Evolutionary conservation across 2,113 vertebrate species (phyloP), one percentile per base, ranked within the genome.

Genomic region (Coregonus clupeaformis): DNA sequence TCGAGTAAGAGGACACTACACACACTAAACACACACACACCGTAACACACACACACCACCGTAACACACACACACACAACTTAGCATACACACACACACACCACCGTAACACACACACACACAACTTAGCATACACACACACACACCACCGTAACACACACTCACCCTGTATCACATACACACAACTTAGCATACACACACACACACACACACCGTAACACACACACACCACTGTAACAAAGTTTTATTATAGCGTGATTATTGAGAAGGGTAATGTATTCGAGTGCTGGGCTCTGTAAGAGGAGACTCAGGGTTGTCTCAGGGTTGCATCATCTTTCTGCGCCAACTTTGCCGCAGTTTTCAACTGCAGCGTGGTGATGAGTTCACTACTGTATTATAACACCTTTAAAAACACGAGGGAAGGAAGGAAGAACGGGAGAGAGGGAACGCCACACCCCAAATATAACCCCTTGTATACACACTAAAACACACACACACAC

Each of bases 301-400:
- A 77, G 70, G 76, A 82, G 68, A 60, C 87, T 87, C 86, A 82
- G 2, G 80, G 89, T 89, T 93, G 88, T 91, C 91, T 87, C 83
- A 88, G 69, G 76, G 87, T 93, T 93, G 91, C 92, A 93, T 93
- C 92, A 93, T 92, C 91, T 89, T 72, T 75, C 80, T 89, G 89
- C 85, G 84, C 85, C 82, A 89, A 91, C 86, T 85, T 85, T 93
- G 92, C 89, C 87, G 91, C 91, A 93, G 88, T 92, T 92, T 92
- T 87, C 85, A 90, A 84, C 91, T 90, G 91, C 91, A 92, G 90
- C 90, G 90, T 90, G 83, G 89, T 89, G 82, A 86, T 81, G 75
- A 80, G 79, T 20, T 68, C 32, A 14, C 18, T 42, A 45, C 18
- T 36, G 32, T 65, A 25, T 11, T 25, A 27, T 65, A 11, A 27